phyloP scores from a whole-genome alignment of 1,140 invertebrate species.

The Whitmania pigra region DNA sequence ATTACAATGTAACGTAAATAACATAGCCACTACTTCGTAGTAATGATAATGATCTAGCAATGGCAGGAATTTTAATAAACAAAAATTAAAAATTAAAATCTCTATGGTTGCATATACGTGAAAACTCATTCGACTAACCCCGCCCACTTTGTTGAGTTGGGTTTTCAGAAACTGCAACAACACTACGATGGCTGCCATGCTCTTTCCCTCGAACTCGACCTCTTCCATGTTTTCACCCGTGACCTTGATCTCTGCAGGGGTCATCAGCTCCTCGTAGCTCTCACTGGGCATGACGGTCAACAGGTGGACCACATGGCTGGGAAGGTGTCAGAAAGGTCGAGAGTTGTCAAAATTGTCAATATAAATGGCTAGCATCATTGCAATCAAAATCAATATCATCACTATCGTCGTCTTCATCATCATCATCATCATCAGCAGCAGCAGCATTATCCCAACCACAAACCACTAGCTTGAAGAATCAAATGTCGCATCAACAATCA shows the following conservation, averaged over 20 bases:
- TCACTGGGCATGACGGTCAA: slow-evolving; percentile 47
- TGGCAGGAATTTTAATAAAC: too few relatives aligned
- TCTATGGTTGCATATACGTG: too few relatives aligned
- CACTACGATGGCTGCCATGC: slow-evolving; percentile 57
- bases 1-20: neutral
- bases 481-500: too few relatives aligned
- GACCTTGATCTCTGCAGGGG: slow-evolving; percentile 40
- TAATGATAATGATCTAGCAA: neutral
- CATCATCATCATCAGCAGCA: slow-evolving; percentile 6
- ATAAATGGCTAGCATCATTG: neutral
- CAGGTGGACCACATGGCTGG: slow-evolving; percentile 51
- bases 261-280: slow-evolving; percentile 48
- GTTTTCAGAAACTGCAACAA: slow-evolving; percentile 54
- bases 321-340: slow-evolving; percentile 22
- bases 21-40: neutral
- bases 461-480: too few relatives aligned
- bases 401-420: neutral
- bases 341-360: neutral
- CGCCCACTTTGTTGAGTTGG: slow-evolving; percentile 45
- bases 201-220: slow-evolving; percentile 52
- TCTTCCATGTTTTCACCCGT: slow-evolving; percentile 25
- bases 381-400: neutral
- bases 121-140: neutral
- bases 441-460: too few relatives aligned
- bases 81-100: too few relatives aligned